Conservation (phyloP, 2,797 vertebrate genomes). For the Leptodactylus fallax region DNA sequence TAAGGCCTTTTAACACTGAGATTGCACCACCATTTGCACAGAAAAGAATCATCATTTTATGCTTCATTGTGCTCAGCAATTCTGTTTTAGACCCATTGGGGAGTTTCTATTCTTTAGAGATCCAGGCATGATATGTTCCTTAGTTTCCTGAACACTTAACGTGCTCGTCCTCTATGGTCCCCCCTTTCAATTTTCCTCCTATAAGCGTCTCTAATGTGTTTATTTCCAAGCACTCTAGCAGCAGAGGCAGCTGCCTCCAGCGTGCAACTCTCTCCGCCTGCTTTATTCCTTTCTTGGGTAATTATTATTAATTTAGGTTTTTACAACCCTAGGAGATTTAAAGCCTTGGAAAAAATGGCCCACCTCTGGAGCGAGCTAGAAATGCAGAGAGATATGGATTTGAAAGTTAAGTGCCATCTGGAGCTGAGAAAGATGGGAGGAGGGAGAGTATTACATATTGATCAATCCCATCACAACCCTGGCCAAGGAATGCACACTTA, state of each 20-base stretch:
- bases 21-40: too few relatives aligned
- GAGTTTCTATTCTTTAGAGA: conserved; percentile 2
- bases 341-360: conserved; percentile 46
- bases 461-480: conserved; percentile 24
- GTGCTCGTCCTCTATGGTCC: conserved; percentile 11
- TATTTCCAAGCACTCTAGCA: conserved; percentile 55
- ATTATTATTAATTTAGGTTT: conserved; percentile 65
- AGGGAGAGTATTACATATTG: conserved; percentile 39
- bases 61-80: background rate
- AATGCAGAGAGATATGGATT: conserved; percentile 56
- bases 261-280: conserved; percentile 31
- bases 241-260: conserved; percentile 57
- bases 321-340: conserved; percentile 62
- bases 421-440: conserved; percentile 27
- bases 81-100: background rate
- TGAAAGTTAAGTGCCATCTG: conserved; percentile 62
- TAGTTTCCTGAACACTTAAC: conserved; percentile 25
- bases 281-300: conserved; percentile 60
- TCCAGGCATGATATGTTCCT: conserved; percentile 3
- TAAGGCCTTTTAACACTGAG: background rate
- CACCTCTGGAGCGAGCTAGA: conserved; percentile 48
- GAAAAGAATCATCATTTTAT: background rate
- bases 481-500: conserved; percentile 6
- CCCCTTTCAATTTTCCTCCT: conserved; percentile 23
- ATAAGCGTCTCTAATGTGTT: conserved; percentile 60